Conservation (phyloP, 2,113 vertebrate species). For the Coptodon rendalli region DNA sequence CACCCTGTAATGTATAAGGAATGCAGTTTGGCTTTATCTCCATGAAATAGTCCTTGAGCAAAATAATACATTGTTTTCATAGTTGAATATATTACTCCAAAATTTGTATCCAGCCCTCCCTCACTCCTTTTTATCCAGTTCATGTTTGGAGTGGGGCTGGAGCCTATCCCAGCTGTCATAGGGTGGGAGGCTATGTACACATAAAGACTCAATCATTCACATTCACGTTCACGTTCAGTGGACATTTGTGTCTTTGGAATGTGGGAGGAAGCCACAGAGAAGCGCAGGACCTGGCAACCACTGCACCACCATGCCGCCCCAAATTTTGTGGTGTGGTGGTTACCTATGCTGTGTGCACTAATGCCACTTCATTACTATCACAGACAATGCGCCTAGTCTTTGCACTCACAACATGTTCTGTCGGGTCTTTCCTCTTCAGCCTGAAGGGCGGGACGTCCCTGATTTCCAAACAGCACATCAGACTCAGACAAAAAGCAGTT, state of each 20-base stretch:
- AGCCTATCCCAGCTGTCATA: not conserved
- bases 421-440: not conserved
- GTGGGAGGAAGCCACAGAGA: accelerated
- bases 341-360: not conserved
- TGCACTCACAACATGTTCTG: not conserved
- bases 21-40: not conserved
- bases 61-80: not conserved
- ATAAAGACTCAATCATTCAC: not conserved
- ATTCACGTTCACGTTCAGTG: not conserved
- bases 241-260: not conserved
- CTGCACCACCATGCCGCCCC: accelerated
- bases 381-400: not conserved
- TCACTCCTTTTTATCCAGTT: not conserved
- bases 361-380: not conserved
- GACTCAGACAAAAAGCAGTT: not conserved
- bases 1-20: not conserved
- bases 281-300: not conserved
- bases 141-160: not conserved
- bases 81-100: not conserved
- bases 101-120: not conserved
- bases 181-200: not conserved
- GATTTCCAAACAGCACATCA: not conserved
- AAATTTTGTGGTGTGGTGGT: accelerated
- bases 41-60: not conserved
- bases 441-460: accelerated